These are phyloP conservation scores for Scaeva pyrastri DNA, from an alignment of 2,888 invertebrate genomes.

Conservation along the genomic window DNA sequence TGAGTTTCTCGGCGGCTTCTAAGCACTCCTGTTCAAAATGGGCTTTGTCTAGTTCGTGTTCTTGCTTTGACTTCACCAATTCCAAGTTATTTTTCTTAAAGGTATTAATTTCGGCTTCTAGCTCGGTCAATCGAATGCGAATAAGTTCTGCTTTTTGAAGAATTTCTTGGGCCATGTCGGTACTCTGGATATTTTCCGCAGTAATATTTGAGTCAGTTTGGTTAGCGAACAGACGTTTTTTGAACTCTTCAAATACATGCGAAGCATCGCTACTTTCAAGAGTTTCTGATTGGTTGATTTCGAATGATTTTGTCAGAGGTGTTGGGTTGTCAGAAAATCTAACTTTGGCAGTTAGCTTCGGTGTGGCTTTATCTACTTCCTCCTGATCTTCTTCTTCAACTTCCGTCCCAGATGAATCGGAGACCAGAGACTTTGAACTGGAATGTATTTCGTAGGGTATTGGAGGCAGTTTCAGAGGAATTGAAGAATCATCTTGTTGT, in stretches of 20 bases:
- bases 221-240: slow-evolving; percentile 48
- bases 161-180: slow-evolving; percentile 36
- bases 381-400: slow-evolving; percentile 15
- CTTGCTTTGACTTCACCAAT: slow-evolving; percentile 85
- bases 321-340: slow-evolving; percentile 40
- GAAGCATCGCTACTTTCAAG: slow-evolving; percentile 44
- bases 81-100: slow-evolving; percentile 85
- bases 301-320: not conserved
- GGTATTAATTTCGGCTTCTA: slow-evolving; percentile 87
- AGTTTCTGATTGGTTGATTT: not conserved
- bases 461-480: slow-evolving; percentile 52
- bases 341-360: slow-evolving; percentile 14
- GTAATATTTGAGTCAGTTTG: slow-evolving; percentile 31
- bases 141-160: slow-evolving; percentile 50
- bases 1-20: slow-evolving; percentile 86
- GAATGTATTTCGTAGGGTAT: slow-evolving; percentile 69
- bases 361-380: not conserved
- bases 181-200: not conserved
- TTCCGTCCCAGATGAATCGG: slow-evolving; percentile 65
- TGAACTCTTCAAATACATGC: slow-evolving; percentile 58
- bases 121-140: slow-evolving; percentile 86
- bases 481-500: not conserved
- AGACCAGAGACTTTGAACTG: slow-evolving; percentile 47
- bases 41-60: slow-evolving; percentile 87
- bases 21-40: slow-evolving; percentile 87